Percentiles rank a stretch among this genome's conserved stretches.
phyloP scores from a whole-genome alignment of 2,113 vertebrate genomes.

The Paramisgurnus dabryanus region DNA sequence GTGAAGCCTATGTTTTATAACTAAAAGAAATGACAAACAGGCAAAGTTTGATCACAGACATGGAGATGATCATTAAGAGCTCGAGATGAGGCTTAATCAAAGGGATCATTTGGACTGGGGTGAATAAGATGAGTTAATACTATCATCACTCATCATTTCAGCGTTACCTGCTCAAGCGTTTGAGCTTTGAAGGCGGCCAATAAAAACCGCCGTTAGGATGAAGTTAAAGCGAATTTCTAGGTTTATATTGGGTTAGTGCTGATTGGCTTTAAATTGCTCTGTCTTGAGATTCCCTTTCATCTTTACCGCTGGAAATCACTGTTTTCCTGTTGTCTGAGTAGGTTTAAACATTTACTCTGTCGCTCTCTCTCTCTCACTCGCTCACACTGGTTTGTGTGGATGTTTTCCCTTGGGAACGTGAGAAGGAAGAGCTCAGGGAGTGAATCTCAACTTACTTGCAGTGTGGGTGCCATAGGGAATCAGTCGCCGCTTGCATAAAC shows the following conservation, averaged over 20 bases:
- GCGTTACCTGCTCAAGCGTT: slow-evolving; percentile 71
- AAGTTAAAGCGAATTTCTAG: slow-evolving; percentile 72
- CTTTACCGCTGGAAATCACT: slow-evolving; percentile 70
- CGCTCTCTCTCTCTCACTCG: not conserved
- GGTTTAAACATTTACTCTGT: slow-evolving; percentile 67
- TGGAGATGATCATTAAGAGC: slow-evolving; percentile 36
- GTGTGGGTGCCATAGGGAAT: not conserved
- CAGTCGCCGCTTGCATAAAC: not conserved
- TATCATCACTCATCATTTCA: slow-evolving; percentile 64
- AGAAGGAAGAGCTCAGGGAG: slow-evolving; percentile 55
- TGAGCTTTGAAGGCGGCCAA: slow-evolving; percentile 71
- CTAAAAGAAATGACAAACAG: slow-evolving; percentile 27
- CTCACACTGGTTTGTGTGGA: slow-evolving; percentile 4
- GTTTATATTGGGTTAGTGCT: slow-evolving; percentile 71
- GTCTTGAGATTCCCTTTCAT: slow-evolving; percentile 65
- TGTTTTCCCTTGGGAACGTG: slow-evolving; percentile 70
- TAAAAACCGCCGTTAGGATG: slow-evolving; percentile 69
- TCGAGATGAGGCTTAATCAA: slow-evolving; percentile 33
- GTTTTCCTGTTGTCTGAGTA: slow-evolving; percentile 73
- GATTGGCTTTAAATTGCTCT: slow-evolving; percentile 68
- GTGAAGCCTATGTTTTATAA: not conserved
- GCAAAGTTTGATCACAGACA: slow-evolving; percentile 45
- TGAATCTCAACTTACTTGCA: slow-evolving; percentile 19
- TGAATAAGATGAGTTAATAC: slow-evolving; percentile 66
- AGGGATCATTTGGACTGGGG: slow-evolving; percentile 30